Conservation (phyloP, 2,113 vertebrate genomes). For the Pelvicachromis taeniatus region DNA sequence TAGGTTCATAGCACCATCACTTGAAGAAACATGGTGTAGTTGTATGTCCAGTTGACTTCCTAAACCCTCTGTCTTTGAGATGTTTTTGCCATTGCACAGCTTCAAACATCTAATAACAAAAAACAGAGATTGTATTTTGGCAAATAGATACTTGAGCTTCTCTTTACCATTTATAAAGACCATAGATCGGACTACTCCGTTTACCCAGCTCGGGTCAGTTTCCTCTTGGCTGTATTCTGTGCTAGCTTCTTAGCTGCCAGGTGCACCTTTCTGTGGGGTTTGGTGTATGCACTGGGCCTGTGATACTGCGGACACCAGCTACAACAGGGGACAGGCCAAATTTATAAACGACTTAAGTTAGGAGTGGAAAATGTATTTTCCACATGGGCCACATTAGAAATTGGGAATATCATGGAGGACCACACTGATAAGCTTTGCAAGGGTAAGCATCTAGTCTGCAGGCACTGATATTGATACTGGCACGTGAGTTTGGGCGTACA, state of each 20-base stretch:
- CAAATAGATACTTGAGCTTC: background rate
- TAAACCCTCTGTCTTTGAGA: background rate
- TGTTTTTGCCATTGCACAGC: too few species aligned
- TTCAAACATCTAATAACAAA: too few species aligned
- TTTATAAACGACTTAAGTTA: background rate
- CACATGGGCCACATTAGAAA: background rate
- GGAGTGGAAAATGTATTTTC: background rate
- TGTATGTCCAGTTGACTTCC: background rate
- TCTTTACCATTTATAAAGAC: background rate
- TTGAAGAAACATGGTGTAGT: background rate
- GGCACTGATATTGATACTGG: background rate
- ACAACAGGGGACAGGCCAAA: background rate
- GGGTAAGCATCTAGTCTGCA: background rate
- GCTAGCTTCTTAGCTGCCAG: background rate
- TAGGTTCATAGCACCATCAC: background rate
- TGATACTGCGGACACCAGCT: background rate
- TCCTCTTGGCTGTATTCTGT: background rate
- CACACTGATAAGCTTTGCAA: background rate
- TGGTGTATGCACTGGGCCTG: background rate
- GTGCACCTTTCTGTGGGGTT: background rate
- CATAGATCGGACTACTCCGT: background rate
- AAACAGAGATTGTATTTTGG: background rate
- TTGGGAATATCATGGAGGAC: background rate
- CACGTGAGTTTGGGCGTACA: rapidly evolving
- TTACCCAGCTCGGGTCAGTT: background rate